phyloP scores from a whole-genome alignment of 2,797 vertebrate species.

The Oceanodroma leucorhoa region DNA sequence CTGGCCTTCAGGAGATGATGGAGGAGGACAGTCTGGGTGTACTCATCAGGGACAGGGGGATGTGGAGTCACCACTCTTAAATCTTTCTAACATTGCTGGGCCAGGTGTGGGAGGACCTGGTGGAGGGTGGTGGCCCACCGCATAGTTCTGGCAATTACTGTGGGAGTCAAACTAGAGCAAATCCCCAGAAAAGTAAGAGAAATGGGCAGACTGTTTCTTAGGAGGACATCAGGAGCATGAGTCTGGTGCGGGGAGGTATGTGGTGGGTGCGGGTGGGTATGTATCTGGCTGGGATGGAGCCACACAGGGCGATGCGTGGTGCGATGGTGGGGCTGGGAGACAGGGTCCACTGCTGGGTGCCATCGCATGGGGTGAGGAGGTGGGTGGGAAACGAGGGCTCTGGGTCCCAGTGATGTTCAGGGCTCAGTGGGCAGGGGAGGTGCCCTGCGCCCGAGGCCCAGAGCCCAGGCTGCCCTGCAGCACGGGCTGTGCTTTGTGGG shows the following conservation, averaged over 20 bases:
- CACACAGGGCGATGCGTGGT: accelerated
- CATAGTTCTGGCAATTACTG: background rate
- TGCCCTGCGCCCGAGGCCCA: background rate
- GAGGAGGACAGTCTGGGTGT: background rate
- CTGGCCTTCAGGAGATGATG: background rate
- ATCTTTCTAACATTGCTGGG: background rate
- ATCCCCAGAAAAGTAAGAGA: background rate
- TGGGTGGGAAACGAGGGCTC: background rate
- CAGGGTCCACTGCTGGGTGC: accelerated
- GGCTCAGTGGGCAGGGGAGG: background rate
- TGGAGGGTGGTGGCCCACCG: background rate
- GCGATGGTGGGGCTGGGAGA: background rate
- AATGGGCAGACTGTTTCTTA: background rate
- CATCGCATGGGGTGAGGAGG: background rate
- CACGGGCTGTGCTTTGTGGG: background rate
- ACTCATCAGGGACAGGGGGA: too few species aligned
- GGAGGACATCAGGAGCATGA: background rate
- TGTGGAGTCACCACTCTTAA: background rate
- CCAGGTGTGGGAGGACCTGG: accelerated
- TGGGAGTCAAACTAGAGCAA: background rate
- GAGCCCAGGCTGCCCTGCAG: accelerated
- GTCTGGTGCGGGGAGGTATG: accelerated
- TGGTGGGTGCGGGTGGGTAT: too few species aligned
- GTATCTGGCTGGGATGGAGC: background rate
- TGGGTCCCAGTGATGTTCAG: background rate